These are phyloP conservation scores for Anisognathus igniventris DNA, from an alignment of 2,797 vertebrate genomes.

Conservation along the genomic window DNA sequence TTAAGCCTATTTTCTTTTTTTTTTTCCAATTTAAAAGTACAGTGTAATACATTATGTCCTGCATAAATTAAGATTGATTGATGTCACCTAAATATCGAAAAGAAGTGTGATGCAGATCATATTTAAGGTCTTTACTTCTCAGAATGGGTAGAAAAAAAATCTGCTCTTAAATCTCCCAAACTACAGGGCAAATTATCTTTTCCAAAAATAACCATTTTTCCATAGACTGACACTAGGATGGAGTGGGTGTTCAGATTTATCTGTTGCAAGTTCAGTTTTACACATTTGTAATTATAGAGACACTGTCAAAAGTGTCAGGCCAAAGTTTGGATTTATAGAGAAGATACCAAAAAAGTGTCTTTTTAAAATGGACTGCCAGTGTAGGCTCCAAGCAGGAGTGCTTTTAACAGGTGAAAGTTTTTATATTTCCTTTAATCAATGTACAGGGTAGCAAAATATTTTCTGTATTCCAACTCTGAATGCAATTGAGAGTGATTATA, in stretches of 20 bases:
- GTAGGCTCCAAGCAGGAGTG: not conserved
- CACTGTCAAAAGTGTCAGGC: not conserved
- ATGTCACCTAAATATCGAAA: not conserved
- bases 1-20: not conserved
- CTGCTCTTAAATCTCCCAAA: not conserved
- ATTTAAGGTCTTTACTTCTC: not conserved
- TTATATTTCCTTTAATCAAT: not conserved
- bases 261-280: not conserved
- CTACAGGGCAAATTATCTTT: not conserved
- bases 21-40: not conserved
- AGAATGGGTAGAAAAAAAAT: not conserved
- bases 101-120: not conserved
- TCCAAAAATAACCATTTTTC: constrained; percentile 15
- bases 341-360: not conserved
- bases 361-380: not conserved
- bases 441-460: not conserved
- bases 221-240: not conserved
- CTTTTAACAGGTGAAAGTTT: not conserved
- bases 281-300: not conserved
- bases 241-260: constrained; percentile 28
- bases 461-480: not conserved
- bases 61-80: constrained; percentile 21
- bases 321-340: constrained; percentile 10
- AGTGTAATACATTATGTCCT: not conserved
- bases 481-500: not conserved